phyloP scores from a whole-genome alignment of 1,140 invertebrate species.

The Temnothorax longispinosus region DNA sequence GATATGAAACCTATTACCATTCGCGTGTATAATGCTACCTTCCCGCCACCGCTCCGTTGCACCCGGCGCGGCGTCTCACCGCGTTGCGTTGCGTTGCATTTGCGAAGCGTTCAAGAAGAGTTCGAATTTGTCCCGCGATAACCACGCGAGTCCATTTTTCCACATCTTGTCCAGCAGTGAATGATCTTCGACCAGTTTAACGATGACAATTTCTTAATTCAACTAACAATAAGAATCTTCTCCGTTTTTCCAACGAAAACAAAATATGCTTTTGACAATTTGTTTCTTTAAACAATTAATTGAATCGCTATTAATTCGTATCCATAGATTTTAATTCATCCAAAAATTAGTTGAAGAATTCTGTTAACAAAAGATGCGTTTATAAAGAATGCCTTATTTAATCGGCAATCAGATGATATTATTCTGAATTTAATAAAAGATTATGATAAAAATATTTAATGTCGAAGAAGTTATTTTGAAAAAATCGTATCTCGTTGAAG shows the following conservation, averaged over 20 bases:
- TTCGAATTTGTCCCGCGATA: conserved; percentile 26
- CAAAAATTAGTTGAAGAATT: neutral
- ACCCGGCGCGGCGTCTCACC: conserved; percentile 24
- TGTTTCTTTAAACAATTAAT: neutral
- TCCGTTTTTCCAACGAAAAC: neutral
- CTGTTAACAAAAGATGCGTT: neutral
- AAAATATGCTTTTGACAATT: neutral
- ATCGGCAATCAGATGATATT: neutral
- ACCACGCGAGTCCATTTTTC: neutral
- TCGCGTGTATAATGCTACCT: conserved; percentile 71
- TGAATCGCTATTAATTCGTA: neutral
- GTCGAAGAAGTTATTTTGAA: neutral
- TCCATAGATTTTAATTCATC: neutral
- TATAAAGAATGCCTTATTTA: neutral
- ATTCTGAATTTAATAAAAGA: neutral
- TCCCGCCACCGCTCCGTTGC: conserved; percentile 12
- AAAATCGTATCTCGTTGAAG: neutral
- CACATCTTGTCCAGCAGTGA: neutral
- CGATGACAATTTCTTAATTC: neutral
- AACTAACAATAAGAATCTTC: neutral
- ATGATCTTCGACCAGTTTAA: neutral
- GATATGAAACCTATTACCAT: conserved; percentile 74
- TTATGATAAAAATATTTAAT: neutral
- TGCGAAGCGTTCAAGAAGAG: conserved; percentile 11
- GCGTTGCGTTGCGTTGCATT: conserved; percentile 18